phyloP scores from a whole-genome alignment of 2,797 vertebrate species.

The Helarctos malayanus region DNA sequence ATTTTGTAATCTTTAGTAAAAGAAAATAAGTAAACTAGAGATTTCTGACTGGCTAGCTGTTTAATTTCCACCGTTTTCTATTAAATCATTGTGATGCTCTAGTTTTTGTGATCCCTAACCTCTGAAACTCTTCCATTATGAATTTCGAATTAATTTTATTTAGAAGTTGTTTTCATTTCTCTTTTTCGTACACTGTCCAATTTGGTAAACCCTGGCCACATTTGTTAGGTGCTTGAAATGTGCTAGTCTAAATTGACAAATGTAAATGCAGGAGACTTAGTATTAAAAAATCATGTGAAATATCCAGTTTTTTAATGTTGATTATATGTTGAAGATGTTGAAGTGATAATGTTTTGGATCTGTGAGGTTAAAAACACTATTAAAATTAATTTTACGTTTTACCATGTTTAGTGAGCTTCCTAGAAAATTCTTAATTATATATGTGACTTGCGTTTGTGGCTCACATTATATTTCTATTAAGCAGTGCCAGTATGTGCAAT shows the following conservation, averaged over 20 bases:
- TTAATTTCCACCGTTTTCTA: background rate
- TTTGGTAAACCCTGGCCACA: background rate
- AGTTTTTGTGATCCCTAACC: background rate
- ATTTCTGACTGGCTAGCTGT: background rate
- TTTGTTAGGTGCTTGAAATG: background rate
- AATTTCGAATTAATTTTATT: conserved; percentile 54
- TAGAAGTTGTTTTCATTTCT: background rate
- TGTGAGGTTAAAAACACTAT: background rate
- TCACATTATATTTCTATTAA: background rate
- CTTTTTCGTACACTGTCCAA: background rate
- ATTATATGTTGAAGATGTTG: background rate
- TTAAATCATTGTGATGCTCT: background rate
- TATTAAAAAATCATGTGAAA: background rate
- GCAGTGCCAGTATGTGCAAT: background rate
- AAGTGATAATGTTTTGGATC: conserved; percentile 23
- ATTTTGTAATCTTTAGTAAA: conserved; percentile 11
- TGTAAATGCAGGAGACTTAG: background rate
- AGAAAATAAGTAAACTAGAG: background rate
- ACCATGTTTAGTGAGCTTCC: background rate
- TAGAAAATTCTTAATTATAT: background rate
- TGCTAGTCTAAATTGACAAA: background rate
- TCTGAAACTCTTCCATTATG: background rate
- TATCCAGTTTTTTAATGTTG: background rate
- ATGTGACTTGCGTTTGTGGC: conserved; percentile 20
- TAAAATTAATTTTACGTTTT: background rate